Percentiles rank a stretch among this genome's conserved stretches.
Evolutionary conservation across 2,797 vertebrate species (phyloP).

Genomic region (Atherinosoma microstoma): DNA sequence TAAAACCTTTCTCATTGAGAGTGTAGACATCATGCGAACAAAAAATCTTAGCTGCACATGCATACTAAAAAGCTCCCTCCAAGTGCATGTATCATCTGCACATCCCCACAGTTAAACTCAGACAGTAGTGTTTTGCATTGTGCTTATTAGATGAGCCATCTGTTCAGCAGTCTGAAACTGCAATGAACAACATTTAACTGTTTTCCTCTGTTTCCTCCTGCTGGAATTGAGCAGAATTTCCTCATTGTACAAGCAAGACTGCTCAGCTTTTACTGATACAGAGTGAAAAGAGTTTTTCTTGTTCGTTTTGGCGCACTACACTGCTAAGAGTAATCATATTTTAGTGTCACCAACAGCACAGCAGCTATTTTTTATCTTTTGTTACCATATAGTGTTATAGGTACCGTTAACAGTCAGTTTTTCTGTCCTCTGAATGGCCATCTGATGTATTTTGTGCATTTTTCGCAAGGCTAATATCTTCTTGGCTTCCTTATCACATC

Average conservation of each 20-base stretch:
- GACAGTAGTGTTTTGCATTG: conserved; percentile 32
- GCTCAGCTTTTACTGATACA: conserved; percentile 27
- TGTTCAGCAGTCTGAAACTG: conserved; percentile 46
- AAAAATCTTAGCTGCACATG: neutral
- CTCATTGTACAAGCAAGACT: conserved; percentile 21
- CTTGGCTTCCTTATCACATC: conserved; percentile 14
- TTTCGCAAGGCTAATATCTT: conserved; percentile 16
- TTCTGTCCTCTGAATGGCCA: neutral
- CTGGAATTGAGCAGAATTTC: conserved; percentile 35
- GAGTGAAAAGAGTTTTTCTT: conserved; percentile 5
- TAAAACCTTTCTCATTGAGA: conserved; percentile 34
- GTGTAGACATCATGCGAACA: conserved; percentile 18
- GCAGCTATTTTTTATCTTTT: conserved; percentile 16
- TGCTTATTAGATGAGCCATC: conserved; percentile 39
- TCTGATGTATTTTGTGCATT: conserved; percentile 17
- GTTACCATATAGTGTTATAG: conserved; percentile 29
- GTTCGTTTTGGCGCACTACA: conserved; percentile 14
- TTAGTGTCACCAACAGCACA: conserved; percentile 23
- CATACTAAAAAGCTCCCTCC: neutral
- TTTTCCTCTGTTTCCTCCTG: conserved; percentile 35
- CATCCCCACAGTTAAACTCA: conserved; percentile 4
- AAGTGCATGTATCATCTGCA: conserved; percentile 32
- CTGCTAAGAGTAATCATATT: conserved; percentile 10
- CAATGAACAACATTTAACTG: conserved; percentile 54
- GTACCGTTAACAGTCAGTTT: conserved; percentile 5